phyloP scores from a whole-genome alignment of 2,888 invertebrate species.

The Calliscelio sp. region DNA sequence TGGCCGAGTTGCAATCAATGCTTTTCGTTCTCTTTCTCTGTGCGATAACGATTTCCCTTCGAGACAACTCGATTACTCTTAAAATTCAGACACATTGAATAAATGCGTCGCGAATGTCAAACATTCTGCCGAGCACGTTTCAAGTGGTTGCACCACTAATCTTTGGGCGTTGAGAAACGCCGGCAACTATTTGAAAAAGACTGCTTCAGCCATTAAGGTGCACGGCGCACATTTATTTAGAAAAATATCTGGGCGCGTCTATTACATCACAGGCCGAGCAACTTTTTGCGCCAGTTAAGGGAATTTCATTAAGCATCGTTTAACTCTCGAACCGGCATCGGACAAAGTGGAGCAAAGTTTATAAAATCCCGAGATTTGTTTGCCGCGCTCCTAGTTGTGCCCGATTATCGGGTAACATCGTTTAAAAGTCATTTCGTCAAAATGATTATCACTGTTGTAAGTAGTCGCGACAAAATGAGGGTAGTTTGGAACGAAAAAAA shows the following conservation, averaged over 20 bases:
- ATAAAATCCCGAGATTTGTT: slow-evolving; percentile 81
- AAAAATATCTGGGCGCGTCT: slow-evolving; percentile 83
- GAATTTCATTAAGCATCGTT: slow-evolving; percentile 81
- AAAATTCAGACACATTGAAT: slow-evolving; percentile 50
- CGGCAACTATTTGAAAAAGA: slow-evolving; percentile 57
- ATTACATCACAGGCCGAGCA: slow-evolving; percentile 81
- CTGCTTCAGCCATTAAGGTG: slow-evolving; percentile 67
- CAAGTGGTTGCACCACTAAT: slow-evolving; percentile 60
- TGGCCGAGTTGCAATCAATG: too few relatives aligned
- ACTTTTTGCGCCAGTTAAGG: slow-evolving; percentile 85
- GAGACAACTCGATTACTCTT: too few relatives aligned
- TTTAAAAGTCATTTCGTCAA: slow-evolving; percentile 42
- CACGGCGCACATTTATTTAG: slow-evolving; percentile 81
- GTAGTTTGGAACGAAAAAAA: too few relatives aligned
- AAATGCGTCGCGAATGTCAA: slow-evolving; percentile 53
- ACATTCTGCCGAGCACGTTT: slow-evolving; percentile 61
- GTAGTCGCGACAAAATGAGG: too few relatives aligned
- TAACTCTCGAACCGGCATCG: slow-evolving; percentile 60
- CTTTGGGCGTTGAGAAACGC: slow-evolving; percentile 65
- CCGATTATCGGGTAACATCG: slow-evolving; percentile 70
- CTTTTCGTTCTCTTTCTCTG: too few relatives aligned
- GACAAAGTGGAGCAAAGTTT: slow-evolving; percentile 80
- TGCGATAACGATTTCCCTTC: too few relatives aligned
- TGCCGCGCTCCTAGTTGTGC: slow-evolving; percentile 80
- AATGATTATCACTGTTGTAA: slow-evolving; percentile 70